These are phyloP conservation scores for Eudyptes chrysolophus DNA, from an alignment of 2,113 vertebrate species.

Conservation along the genomic window DNA sequence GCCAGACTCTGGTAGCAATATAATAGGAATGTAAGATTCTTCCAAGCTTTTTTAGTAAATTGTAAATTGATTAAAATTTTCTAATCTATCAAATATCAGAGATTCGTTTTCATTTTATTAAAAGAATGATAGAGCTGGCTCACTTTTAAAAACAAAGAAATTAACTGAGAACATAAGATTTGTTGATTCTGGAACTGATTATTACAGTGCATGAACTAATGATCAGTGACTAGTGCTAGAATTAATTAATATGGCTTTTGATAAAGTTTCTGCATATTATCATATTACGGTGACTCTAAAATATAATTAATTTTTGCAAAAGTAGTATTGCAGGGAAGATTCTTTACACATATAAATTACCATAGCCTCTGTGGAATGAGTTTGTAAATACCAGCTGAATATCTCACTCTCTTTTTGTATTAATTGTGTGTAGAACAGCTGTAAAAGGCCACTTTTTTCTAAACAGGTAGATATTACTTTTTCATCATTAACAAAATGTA, in stretches of 20 bases:
- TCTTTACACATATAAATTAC: not conserved
- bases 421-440: not conserved
- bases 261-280: not conserved
- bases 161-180: not conserved
- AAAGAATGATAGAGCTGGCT: not conserved
- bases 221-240: not conserved
- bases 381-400: not conserved
- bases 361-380: not conserved
- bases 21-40: not conserved
- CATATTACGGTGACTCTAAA: not conserved
- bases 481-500: not conserved
- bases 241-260: conserved; percentile 16
- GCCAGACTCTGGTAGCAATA: not conserved
- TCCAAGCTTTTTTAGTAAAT: not conserved
- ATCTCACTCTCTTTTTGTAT: not conserved
- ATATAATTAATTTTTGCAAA: not conserved
- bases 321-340: not conserved
- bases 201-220: not conserved
- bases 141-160: conserved; percentile 2
- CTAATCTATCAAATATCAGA: not conserved
- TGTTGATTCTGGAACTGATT: conserved; percentile 12
- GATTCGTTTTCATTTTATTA: not conserved
- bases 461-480: not conserved
- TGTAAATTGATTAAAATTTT: not conserved
- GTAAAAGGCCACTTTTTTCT: not conserved